Percentiles rank a stretch among this genome's conserved stretches.
These are phyloP conservation scores for Limnephilus rhombicus DNA, from an alignment of 2,888 invertebrate species.

Conservation along the genomic window DNA sequence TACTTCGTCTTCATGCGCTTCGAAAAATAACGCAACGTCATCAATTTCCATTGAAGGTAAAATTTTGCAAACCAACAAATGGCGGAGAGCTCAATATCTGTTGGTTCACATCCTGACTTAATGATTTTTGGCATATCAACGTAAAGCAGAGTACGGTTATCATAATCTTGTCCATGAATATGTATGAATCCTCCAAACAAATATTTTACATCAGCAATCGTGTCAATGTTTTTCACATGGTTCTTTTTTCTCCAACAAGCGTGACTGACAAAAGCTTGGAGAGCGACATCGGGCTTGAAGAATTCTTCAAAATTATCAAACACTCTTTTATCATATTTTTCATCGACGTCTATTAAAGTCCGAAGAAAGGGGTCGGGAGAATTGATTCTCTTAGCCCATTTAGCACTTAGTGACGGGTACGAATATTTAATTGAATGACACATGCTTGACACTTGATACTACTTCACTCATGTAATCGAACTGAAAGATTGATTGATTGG, in stretches of 20 bases:
- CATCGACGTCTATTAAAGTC: too few relatives aligned
- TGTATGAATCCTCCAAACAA: background rate
- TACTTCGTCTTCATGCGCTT: background rate
- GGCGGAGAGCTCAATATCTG: background rate
- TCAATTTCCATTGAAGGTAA: constrained; percentile 12
- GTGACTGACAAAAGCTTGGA: background rate
- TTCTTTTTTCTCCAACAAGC: background rate
- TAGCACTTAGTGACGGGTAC: too few relatives aligned
- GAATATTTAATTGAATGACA: too few relatives aligned
- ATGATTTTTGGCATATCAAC: background rate
- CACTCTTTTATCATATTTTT: background rate
- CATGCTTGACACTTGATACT: too few relatives aligned
- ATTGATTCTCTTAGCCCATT: too few relatives aligned
- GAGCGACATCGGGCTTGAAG: background rate
- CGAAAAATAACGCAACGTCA: background rate
- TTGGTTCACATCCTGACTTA: background rate
- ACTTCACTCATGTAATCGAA: too few relatives aligned
- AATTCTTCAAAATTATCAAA: background rate
- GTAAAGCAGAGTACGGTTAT: background rate
- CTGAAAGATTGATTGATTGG: too few relatives aligned
- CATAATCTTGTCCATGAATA: background rate
- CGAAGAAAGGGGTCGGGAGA: background rate
- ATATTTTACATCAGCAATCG: background rate
- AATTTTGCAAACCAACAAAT: constrained; percentile 19
- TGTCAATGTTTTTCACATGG: background rate